Conservation (phyloP, 2,888 invertebrate species). For the Dendrolimus pini region DNA sequence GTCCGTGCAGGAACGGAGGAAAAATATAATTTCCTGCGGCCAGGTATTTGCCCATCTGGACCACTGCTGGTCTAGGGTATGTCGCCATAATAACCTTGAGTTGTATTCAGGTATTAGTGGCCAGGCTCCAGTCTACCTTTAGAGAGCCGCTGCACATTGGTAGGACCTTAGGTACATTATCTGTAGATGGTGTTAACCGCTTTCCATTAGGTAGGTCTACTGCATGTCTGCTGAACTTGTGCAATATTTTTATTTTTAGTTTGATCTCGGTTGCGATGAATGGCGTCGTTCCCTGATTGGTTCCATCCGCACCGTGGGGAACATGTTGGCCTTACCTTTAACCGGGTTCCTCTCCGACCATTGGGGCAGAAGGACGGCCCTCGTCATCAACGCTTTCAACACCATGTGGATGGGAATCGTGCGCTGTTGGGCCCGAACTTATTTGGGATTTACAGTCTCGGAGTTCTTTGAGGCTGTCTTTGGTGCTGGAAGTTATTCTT, state of each 20-base stretch:
- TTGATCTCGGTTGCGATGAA: slow-evolving; percentile 78
- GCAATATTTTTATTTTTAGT: slow-evolving; percentile 51
- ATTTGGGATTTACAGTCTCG: slow-evolving; percentile 79
- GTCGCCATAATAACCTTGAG: too few relatives aligned
- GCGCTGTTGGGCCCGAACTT: slow-evolving; percentile 76
- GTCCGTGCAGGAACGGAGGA: too few relatives aligned
- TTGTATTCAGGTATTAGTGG: too few relatives aligned
- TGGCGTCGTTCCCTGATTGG: slow-evolving; percentile 86
- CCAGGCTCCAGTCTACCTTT: too few relatives aligned
- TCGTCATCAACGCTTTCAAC: slow-evolving; percentile 75
- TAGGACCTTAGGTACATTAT: too few relatives aligned
- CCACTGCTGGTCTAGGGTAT: too few relatives aligned
- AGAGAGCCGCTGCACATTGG: too few relatives aligned
- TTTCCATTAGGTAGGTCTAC: too few relatives aligned
- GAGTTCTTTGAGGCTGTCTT: slow-evolving; percentile 82
- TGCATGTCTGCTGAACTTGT: too few relatives aligned
- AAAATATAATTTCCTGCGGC: too few relatives aligned
- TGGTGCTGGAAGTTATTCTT: slow-evolving; percentile 81
- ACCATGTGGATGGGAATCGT: slow-evolving; percentile 80
- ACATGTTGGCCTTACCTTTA: slow-evolving; percentile 80
- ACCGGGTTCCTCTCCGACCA: slow-evolving; percentile 84
- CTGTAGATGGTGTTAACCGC: too few relatives aligned
- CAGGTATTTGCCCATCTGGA: too few relatives aligned
- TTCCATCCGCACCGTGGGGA: slow-evolving; percentile 82
- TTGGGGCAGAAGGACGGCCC: slow-evolving; percentile 79